Base-by-base conservation (phyloP, 2,888 invertebrate species). In the Habroteleia sp. region DNA sequence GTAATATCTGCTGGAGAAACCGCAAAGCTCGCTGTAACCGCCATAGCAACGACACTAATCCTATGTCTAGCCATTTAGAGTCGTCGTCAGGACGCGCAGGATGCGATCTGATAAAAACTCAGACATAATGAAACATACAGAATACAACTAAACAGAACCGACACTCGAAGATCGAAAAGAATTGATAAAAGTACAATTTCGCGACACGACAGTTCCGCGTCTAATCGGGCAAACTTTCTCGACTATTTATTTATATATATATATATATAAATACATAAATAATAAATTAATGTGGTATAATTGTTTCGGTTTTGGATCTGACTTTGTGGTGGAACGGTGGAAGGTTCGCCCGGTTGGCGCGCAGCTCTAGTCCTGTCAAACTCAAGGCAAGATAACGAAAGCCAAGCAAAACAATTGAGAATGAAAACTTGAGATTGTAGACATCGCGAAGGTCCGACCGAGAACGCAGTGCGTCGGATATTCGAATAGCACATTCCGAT, bases 1-100 rank as follows among this genome's bases (percentile, higher is more conserved):
- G 58, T 83, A 80, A 50, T 78, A 80, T 77, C 81, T 80, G 80
- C 83, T 83, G 88, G 87, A 82, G 84, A 82, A 81, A 81, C 83
- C 81, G 78, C 82, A 84, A 85, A 85, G 83, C 83, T 85, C 82
- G 79, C 83, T 82, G 82, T 87, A 83, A 83, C 81, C 84, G 81
- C 84, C 82, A 79, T 87, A 84, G 82, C 84, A 79, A 79, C 87
- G 81, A 82, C 87, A 81, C 81, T 88, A 81, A 84, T 87, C 78
- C 82, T 87, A 83, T 85, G 79, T 79, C 56, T 74, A 77, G 72
- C 74, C 77, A 68, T 77, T 74, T 77, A 77, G 72, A 76, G 71
- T 52, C 52, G 50, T 71, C 77, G 54, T 66, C 42, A 72, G 77
- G 68, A 68, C 72, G 54, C 71, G 46, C 69, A 63, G 74, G 69